Evolutionary conservation across 2,797 vertebrate genomes (phyloP), one percentile per base, ranked within the genome.

Genomic region (Petrocephalus schoutedeni): DNA sequence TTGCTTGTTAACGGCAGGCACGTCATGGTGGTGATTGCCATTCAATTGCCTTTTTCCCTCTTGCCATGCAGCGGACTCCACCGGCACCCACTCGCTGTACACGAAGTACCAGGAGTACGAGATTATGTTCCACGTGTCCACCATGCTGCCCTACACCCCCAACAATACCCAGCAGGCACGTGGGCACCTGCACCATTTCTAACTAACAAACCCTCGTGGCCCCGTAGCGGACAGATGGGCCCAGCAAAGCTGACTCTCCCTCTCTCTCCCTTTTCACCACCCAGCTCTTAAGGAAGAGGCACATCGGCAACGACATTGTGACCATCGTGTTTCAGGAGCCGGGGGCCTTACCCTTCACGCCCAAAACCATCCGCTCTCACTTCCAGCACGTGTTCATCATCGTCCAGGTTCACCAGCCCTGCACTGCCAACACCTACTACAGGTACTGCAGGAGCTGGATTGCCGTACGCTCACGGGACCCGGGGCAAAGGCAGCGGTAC

Each of bases 51-150:
- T 9, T n/a, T 57, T 58, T 6, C 19, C 28, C 54, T 85, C 64
- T 89, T 61, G 87, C 51, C 61, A 85, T 91, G 21, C 92, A 98
- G 97, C 96, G 16, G 98, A 98, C 90, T 98, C 97, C 19, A 98
- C 97, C 0, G 97, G 97, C 84, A 97, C 95, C 0, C 97, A 98
- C 89, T 98, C 97, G 0, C 96, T 99, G 85, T 98, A 98, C 92
- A 99, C 98, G 0, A 96, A 95, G 1, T 99, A 99, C 93, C 97
- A 98, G 92, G 98, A 98, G 93, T 97, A 98, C 1, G 97, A 98
- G 95, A 97, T 99, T 88, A 99, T 99, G 98, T 98, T 99, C 92
- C 98, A 99, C 3, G 97, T 99, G 87, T 98, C 97, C 83, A 98
- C 98, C 0, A 98, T 98, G 97, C 95, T 99, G 91, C 98, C 98